phyloP scores from a whole-genome alignment of 2,888 invertebrate species.

The Lasioglossum villosulum region DNA sequence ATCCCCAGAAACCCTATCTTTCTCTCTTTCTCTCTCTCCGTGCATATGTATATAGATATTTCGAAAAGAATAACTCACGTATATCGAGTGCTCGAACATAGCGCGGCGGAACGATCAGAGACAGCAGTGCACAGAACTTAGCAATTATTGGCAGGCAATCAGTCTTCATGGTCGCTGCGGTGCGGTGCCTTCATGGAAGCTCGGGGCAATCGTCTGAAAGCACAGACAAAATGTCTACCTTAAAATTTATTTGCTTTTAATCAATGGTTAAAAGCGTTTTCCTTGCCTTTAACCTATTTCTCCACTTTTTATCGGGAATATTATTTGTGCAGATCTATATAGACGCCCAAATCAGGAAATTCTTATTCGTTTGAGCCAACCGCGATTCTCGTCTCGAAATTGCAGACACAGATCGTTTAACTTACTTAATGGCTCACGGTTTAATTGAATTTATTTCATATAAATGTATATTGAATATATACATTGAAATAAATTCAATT shows the following conservation, averaged over 20 bases:
- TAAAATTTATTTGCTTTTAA: slow-evolving; percentile 22
- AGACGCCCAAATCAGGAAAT: neutral
- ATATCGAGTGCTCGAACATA: slow-evolving; percentile 78
- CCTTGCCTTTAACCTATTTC: slow-evolving; percentile 7
- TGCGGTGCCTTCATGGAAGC: slow-evolving; percentile 79
- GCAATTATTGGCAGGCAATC: slow-evolving; percentile 78
- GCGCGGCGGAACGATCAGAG: slow-evolving; percentile 74
- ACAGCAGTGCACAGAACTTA: slow-evolving; percentile 74
- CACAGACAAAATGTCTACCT: slow-evolving; percentile 24
- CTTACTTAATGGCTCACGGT: neutral
- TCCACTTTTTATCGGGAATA: neutral
- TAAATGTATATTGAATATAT: too few species aligned
- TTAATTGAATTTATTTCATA: neutral
- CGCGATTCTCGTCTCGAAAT: neutral
- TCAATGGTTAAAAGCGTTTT: slow-evolving; percentile 7
- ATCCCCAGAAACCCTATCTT: too few species aligned
- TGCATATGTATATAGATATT: neutral
- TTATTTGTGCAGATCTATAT: neutral
- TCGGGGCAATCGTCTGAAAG: slow-evolving; percentile 68
- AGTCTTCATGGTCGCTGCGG: slow-evolving; percentile 81
- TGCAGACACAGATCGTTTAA: neutral
- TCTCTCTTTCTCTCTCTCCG: neutral
- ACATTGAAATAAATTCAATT: too few species aligned
- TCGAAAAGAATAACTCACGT: slow-evolving; percentile 74
- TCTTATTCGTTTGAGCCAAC: neutral